Evolutionary conservation across 1,140 invertebrate genomes (phyloP).

Genomic region (Helicoverpa armigera): DNA sequence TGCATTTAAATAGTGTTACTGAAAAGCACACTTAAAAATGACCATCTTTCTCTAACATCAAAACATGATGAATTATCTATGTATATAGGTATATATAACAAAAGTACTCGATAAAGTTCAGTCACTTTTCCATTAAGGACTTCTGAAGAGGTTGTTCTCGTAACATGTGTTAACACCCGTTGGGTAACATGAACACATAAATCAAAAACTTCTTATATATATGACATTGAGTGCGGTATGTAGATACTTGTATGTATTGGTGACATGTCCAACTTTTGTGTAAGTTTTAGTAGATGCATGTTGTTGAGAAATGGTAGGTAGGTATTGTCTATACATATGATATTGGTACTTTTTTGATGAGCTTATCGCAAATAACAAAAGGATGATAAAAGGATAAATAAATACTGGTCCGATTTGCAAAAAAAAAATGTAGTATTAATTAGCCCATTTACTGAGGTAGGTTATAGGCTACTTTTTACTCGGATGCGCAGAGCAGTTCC

Average conservation of each 20-base stretch:
- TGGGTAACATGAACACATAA: constrained; percentile 54
- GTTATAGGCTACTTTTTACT: too few relatives aligned
- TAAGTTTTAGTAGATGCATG: neutral
- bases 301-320: neutral
- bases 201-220: constrained; percentile 68
- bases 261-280: constrained; percentile 45
- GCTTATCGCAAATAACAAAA: too few relatives aligned
- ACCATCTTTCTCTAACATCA: neutral
- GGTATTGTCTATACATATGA: too few relatives aligned
- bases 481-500: too few relatives aligned
- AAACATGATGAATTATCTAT: constrained; percentile 26
- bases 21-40: neutral
- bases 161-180: constrained; percentile 1
- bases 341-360: too few relatives aligned
- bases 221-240: constrained; percentile 61
- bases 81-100: constrained; percentile 5
- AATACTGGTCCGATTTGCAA: too few relatives aligned
- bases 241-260: constrained; percentile 58
- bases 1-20: too few relatives aligned
- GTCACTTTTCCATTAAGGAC: constrained; percentile 41
- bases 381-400: too few relatives aligned
- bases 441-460: too few relatives aligned
- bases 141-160: constrained; percentile 3
- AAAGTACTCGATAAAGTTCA: constrained; percentile 21
- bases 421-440: too few relatives aligned